Evolutionary conservation across 35 echinoderm and acorn worm genomes (phyloP).

Genomic region (Stichopus chloronotus): DNA sequence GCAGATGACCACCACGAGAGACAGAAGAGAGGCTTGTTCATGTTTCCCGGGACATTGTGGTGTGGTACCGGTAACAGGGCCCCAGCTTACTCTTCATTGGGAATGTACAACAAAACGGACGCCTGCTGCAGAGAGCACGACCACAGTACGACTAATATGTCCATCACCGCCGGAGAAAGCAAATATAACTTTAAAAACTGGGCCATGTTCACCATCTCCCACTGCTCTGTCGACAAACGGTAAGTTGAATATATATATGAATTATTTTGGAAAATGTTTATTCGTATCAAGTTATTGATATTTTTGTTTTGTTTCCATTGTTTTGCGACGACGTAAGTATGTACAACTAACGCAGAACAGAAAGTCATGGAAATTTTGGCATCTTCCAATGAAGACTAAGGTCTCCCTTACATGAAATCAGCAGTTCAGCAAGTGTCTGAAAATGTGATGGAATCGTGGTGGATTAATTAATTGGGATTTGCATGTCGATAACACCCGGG

Average conservation of each 20-base stretch:
- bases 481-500: no score
- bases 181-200: slow-evolving; percentile 35
- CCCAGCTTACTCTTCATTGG: neutral
- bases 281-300: no score
- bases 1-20: slow-evolving; percentile 3
- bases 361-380: no score
- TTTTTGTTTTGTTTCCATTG: neutral
- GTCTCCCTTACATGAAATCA: no score
- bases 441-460: no score
- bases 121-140: slow-evolving; percentile 38
- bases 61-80: slow-evolving; percentile 53
- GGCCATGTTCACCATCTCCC: slow-evolving; percentile 28
- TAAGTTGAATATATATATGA: neutral
- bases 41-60: slow-evolving; percentile 56
- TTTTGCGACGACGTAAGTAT: neutral
- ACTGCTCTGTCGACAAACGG: slow-evolving; percentile 39
- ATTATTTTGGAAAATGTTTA: no score
- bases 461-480: no score
- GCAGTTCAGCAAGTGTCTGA: no score
- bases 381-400: no score
- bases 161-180: neutral
- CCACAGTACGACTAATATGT: neutral
- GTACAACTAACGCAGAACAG: no score
- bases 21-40: slow-evolving; percentile 47
- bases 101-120: slow-evolving; percentile 51